Evolutionary conservation across 2,888 invertebrate species (phyloP).

Genomic region (Tuta absoluta): DNA sequence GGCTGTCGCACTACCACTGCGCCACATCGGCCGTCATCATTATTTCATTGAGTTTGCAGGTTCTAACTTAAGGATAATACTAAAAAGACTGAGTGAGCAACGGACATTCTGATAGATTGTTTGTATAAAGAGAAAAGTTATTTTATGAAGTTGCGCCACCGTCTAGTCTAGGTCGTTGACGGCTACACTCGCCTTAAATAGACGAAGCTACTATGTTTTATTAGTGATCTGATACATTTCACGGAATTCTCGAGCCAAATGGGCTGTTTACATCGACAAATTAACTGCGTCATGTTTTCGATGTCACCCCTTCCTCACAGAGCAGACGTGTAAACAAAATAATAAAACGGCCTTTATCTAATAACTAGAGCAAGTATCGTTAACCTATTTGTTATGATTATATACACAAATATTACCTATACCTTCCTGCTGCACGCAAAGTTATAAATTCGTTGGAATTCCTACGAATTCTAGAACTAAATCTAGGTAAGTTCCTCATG

Average conservation of each 20-base stretch:
- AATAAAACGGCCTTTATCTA: conserved; percentile 19
- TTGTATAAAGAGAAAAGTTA: too few species aligned
- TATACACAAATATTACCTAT: background rate
- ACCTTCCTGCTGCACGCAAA: background rate
- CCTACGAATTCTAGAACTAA: conserved; percentile 5
- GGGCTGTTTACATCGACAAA: conserved; percentile 17
- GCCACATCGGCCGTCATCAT: too few species aligned
- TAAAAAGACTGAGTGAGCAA: too few species aligned
- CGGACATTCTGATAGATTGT: too few species aligned
- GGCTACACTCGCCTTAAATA: too few species aligned
- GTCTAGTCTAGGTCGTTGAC: too few species aligned
- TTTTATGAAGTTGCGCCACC: too few species aligned
- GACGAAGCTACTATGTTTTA: too few species aligned
- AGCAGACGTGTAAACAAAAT: conserved; percentile 21
- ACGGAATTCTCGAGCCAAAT: background rate
- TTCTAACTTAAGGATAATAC: too few species aligned
- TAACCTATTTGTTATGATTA: background rate
- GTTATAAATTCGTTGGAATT: background rate
- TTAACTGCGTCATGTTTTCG: conserved; percentile 18
- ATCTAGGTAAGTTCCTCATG: conserved; percentile 6
- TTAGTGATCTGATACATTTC: too few species aligned
- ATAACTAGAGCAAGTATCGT: background rate
- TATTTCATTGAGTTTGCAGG: too few species aligned
- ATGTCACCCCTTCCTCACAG: conserved; percentile 1
- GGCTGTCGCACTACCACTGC: too few species aligned